Base-by-base conservation (phyloP, 2,797 vertebrate species). In the Chelidonichthys spinosus region DNA sequence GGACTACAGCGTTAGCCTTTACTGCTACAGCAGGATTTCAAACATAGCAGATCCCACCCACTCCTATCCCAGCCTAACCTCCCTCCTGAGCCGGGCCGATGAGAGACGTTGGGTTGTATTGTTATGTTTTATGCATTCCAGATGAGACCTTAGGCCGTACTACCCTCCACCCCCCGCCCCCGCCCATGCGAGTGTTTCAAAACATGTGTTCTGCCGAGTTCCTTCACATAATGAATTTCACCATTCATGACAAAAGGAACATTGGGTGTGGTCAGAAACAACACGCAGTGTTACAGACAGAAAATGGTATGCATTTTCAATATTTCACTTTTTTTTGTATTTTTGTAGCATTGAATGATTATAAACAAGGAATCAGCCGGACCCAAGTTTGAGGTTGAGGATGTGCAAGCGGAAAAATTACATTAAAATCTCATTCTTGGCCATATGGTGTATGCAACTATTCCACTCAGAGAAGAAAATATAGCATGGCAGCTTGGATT, bases 61-160 rank as follows among this genome's bases (percentile, higher is more conserved):
- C 83, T 91, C 85, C 73, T 79, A 68, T 82, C 78, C 77, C 81
- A 71, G 79, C 65, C 76, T 66, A 74, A 74, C 86, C 63, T 69
- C 37, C 25, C 71, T 62, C 72, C 71, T 78, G 54, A 82, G 88
- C 76, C 67, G 58, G 71, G 49, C 73, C 76, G 85, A 90, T 87
- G 86, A 87, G 87, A 87, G 87, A 90, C 69, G 81, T 76, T 87
- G 90, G 86, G 92, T 92, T 88, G 85, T 85, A 91, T 90, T 92
- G 92, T 92, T 90, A 87, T 91, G 89, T 85, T 92, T 93, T 87
- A 91, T 91, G 71, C 90, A 92, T 94, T 94, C 92, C 94, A 95
- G 90, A 93, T 93, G 91, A 92, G 87, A 89, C 85, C 82, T 72
- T 86, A 83, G 81, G 79, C 79, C 42, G 74, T 59, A 78, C 32